Conservation (phyloP, 2,113 vertebrate genomes). For the Egretta garzetta region DNA sequence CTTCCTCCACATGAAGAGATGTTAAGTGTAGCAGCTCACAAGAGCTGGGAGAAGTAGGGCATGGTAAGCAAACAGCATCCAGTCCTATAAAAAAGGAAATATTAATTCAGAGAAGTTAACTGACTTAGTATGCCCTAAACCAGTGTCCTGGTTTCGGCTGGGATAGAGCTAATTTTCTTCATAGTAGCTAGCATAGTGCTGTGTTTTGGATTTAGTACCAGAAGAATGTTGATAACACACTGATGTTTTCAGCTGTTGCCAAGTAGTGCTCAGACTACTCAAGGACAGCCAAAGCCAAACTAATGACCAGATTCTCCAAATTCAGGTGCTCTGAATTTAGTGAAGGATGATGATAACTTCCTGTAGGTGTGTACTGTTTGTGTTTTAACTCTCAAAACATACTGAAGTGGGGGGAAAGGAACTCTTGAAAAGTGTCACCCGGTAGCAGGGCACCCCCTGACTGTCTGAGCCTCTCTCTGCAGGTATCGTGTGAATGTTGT, state of each 20-base stretch:
- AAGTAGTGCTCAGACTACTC: no score
- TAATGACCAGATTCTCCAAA: background rate
- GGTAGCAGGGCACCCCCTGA: background rate
- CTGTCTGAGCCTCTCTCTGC: background rate
- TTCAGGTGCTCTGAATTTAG: background rate
- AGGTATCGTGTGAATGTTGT: accelerated
- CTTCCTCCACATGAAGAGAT: background rate
- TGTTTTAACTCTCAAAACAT: background rate
- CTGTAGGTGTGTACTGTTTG: background rate
- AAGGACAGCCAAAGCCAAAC: background rate
- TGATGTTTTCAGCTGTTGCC: no score
- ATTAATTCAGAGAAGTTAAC: background rate
- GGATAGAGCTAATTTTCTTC: no score
- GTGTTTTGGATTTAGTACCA: no score
- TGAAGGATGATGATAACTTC: background rate
- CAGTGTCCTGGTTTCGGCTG: no score
- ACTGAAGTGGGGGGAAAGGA: background rate
- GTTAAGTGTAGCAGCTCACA: background rate
- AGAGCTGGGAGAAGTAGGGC: background rate
- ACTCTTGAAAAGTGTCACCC: background rate
- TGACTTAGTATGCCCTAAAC: background rate
- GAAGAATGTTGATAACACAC: no score
- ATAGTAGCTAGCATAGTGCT: no score
- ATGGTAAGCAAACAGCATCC: background rate
- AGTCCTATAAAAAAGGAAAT: background rate